phyloP scores from a whole-genome alignment of 2,113 vertebrate genomes.

The Epinephelus moara region DNA sequence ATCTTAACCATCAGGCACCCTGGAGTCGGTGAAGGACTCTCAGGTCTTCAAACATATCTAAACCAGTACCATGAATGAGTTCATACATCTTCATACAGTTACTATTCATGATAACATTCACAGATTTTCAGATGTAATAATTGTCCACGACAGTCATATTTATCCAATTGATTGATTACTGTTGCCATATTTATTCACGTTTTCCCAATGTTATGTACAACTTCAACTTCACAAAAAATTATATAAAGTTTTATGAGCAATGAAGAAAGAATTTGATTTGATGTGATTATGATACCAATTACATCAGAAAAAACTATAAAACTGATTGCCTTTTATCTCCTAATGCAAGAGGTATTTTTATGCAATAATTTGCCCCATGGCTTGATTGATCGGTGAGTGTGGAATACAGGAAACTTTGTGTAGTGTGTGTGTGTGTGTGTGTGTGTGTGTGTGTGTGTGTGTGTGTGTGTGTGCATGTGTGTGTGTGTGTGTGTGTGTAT shows the following conservation, averaged over 20 bases:
- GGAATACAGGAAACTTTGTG: conserved; percentile 21
- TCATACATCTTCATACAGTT: too few relatives aligned
- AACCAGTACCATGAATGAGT: too few relatives aligned
- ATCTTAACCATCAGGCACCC: too few relatives aligned
- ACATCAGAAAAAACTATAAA: neutral
- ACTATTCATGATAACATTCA: too few relatives aligned
- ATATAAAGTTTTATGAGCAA: too few relatives aligned
- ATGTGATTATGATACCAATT: neutral
- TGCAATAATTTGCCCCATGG: neutral
- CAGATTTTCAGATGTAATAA: too few relatives aligned
- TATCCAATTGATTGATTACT: neutral
- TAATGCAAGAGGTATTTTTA: neutral
- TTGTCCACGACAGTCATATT: too few relatives aligned
- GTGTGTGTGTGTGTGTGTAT: neutral
- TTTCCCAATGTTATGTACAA: neutral
- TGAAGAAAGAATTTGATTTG: neutral
- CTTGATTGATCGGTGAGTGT: conserved; percentile 14
- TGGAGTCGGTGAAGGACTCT: too few relatives aligned
- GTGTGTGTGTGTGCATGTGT: neutral
- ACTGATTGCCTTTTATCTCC: neutral
- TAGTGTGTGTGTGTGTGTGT: neutral
- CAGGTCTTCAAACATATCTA: too few relatives aligned
- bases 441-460: neutral
- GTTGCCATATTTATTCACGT: neutral
- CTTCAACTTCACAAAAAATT: neutral